Percentiles rank a stretch among this genome's conserved stretches.
These are phyloP conservation scores for Eulemur rubriventer DNA, from an alignment of 2,797 vertebrate species.

Conservation along the genomic window DNA sequence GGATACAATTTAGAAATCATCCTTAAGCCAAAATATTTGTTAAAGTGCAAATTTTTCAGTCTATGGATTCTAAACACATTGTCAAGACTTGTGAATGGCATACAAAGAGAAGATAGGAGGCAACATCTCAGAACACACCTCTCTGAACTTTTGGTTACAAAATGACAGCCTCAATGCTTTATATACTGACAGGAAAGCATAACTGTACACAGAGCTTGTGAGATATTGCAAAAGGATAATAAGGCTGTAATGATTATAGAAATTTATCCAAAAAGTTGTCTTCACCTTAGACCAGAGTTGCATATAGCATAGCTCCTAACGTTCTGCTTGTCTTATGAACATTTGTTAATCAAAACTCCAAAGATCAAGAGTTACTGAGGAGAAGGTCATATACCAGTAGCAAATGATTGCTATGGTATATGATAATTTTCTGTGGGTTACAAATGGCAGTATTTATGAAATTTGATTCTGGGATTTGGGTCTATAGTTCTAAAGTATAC, in stretches of 20 bases:
- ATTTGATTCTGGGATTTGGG: too few relatives aligned
- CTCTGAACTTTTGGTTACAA: background rate
- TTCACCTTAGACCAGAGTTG: background rate
- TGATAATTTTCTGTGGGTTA: too few relatives aligned
- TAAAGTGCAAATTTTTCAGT: too few relatives aligned
- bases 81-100: background rate
- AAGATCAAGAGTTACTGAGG: too few relatives aligned
- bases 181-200: background rate
- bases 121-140: background rate
- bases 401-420: too few relatives aligned
- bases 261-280: background rate
- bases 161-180: background rate
- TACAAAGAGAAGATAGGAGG: background rate
- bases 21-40: too few relatives aligned
- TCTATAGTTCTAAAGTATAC: too few relatives aligned
- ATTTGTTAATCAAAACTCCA: background rate
- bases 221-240: background rate
- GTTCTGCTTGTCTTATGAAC: background rate
- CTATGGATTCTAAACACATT: too few relatives aligned
- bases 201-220: background rate
- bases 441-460: too few relatives aligned
- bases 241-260: background rate
- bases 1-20: background rate
- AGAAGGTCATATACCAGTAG: too few relatives aligned
- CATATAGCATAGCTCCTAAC: background rate